Base-by-base conservation (phyloP, 1,140 invertebrate species). In the Drosophila insularis region DNA sequence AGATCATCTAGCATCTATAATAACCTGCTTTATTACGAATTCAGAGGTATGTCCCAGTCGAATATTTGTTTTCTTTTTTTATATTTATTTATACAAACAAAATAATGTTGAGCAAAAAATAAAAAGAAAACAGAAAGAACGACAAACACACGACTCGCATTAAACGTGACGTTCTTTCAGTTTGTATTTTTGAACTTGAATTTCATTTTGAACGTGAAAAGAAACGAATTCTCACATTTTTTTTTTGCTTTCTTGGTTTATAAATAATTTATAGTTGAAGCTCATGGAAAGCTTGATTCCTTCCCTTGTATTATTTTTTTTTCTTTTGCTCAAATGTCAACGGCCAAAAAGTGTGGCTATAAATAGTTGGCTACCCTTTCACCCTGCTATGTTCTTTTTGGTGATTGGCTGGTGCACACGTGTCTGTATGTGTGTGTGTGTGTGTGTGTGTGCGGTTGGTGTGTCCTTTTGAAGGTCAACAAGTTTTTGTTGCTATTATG, bases 381-480 rank as follows among this genome's bases (percentile, higher is more conserved):
- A 6, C 13, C 35, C 43, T 19, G 23, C 40, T 53, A 40, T 11
- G 8, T 11, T 55, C 55, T 31, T 6, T n/a, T 27, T 11, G 35
- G 8, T 19, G 71, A 74, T 66, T 74, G 62, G 23, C 60, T 59
- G 27, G 27, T 56, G 50, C 74, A 74, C 72, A 74, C 72, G 71
- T 74, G 63, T 63, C 40, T 43, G 53, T 65, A 6, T 53, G 19
- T 19, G 53, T 65, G 46, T 35, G 50, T 54, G 59, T 60, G 27
- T 60, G 39, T 56, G 14, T 35, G 13, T 40, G 14, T n/a, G 27
- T 11, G 53, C 13, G 21, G 17, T 27, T 54, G 14, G 63, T 35
- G 79, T 90, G 87, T 90, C 87, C 87, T 90, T 90, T 90, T 82
- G 87, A 90, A 90, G 87, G 87, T 90, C 87, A 90, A 68, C 74